phyloP scores from a whole-genome alignment of 1,140 invertebrate genomes.

The Amyelois transitella region DNA sequence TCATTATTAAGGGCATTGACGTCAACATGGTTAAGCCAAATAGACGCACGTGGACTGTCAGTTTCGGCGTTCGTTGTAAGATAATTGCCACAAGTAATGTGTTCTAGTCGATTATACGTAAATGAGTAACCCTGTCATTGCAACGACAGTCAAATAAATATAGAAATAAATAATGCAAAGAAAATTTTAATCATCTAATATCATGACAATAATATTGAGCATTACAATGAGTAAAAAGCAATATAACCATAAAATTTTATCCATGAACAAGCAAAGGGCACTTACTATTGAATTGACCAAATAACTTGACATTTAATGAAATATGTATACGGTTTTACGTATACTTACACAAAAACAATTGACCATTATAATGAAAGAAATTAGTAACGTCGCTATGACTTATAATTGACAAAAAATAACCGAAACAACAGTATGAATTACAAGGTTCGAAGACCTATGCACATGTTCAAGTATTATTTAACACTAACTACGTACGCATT shows the following conservation, averaged over 20 bases:
- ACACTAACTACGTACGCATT: constrained; percentile 24
- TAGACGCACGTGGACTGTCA: neutral
- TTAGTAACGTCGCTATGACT: constrained; percentile 42
- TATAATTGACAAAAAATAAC: constrained; percentile 69
- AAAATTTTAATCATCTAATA: constrained; percentile 58
- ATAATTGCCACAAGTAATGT: neutral
- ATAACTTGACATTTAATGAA: constrained; percentile 39
- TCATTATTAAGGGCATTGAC: neutral
- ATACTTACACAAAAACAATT: constrained; percentile 57
- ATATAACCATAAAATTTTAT: constrained; percentile 37
- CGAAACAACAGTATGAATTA: constrained; percentile 54
- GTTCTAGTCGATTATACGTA: neutral
- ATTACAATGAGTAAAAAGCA: constrained; percentile 66
- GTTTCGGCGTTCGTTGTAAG: neutral
- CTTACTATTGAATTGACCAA: constrained; percentile 57
- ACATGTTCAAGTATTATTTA: constrained; percentile 34
- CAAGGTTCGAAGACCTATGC: constrained; percentile 53
- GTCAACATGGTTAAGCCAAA: neutral
- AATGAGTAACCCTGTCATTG: neutral
- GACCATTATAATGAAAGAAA: constrained; percentile 45
- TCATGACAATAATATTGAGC: constrained; percentile 67
- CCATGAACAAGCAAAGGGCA: constrained; percentile 60
- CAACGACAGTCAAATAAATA: constrained; percentile 32
- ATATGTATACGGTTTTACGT: constrained; percentile 24
- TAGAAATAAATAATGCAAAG: constrained; percentile 50